A percentile compares a stretch with the other conserved stretches of the same genome.
phyloP scores from a whole-genome alignment of 1,140 invertebrate species.

The Plutomurus gul region DNA sequence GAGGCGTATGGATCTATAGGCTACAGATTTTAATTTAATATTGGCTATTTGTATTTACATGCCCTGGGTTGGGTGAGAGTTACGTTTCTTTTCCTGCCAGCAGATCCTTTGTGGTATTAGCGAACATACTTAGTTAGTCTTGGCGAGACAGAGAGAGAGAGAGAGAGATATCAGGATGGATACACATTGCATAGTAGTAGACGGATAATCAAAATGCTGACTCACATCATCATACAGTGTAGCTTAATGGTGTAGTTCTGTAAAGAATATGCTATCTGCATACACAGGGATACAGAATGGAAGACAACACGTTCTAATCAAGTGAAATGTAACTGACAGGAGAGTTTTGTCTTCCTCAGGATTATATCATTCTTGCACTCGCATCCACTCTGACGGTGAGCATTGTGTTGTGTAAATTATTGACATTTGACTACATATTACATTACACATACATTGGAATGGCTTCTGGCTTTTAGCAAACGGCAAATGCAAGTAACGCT shows the following conservation, averaged over 20 bases:
- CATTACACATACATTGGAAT: background rate
- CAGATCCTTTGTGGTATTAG: too few species aligned
- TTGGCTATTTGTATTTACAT: too few species aligned
- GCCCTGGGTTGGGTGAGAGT: too few species aligned
- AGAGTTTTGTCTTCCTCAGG: constrained; percentile 20
- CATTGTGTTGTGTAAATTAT: background rate
- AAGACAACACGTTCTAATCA: constrained; percentile 16
- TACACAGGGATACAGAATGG: background rate
- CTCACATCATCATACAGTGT: background rate
- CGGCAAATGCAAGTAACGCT: constrained; percentile 23
- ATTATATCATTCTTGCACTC: constrained; percentile 16
- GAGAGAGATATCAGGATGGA: too few species aligned
- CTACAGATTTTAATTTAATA: background rate
- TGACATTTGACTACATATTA: background rate
- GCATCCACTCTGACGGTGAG: too few species aligned
- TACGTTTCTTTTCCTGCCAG: too few species aligned
- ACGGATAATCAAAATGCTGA: constrained; percentile 19
- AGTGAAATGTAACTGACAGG: constrained; percentile 25
- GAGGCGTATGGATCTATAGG: background rate
- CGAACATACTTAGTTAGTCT: too few species aligned
- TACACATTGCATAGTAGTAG: too few species aligned
- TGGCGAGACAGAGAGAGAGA: too few species aligned
- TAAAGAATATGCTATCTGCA: background rate
- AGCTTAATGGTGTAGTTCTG: background rate
- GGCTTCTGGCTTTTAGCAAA: constrained; percentile 23